A percentile compares a stretch with the other conserved stretches of the same genome.
Conservation (phyloP, 2,888 invertebrate species). For the Phyto melanocephala region DNA sequence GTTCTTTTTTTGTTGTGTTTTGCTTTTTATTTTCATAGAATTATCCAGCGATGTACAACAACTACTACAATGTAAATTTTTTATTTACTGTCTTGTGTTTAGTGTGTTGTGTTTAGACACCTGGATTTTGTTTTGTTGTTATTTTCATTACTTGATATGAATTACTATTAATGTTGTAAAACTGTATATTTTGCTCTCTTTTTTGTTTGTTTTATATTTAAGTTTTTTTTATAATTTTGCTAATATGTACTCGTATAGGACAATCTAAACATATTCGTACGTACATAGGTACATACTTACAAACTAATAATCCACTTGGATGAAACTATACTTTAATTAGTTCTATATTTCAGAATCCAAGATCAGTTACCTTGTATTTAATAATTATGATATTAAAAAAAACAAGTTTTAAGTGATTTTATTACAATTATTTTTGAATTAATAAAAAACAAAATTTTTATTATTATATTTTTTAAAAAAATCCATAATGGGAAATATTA, state of each 20-base stretch:
- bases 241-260: not conserved
- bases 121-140: conserved; percentile 38
- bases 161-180: conserved; percentile 11
- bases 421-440: no score
- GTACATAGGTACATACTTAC: not conserved
- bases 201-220: not conserved
- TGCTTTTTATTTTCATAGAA: conserved; percentile 40
- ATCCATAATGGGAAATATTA: no score
- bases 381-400: no score
- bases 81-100: conserved; percentile 32
- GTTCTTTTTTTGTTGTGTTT: conserved; percentile 33
- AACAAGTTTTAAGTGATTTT: no score
- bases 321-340: no score
- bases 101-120: conserved; percentile 48
- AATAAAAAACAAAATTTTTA: no score
- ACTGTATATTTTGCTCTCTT: conserved; percentile 21
- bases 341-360: no score
- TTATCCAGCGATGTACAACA: not conserved
- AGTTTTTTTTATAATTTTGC: conserved; percentile 11
- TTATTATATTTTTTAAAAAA: no score
- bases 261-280: no score
- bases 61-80: not conserved
- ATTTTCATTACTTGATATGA: not conserved
- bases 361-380: no score
- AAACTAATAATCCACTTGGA: no score